Evolutionary conservation across 2,797 vertebrate genomes (phyloP), one percentile per base, ranked within the genome.

Genomic region (Avahi laniger): DNA sequence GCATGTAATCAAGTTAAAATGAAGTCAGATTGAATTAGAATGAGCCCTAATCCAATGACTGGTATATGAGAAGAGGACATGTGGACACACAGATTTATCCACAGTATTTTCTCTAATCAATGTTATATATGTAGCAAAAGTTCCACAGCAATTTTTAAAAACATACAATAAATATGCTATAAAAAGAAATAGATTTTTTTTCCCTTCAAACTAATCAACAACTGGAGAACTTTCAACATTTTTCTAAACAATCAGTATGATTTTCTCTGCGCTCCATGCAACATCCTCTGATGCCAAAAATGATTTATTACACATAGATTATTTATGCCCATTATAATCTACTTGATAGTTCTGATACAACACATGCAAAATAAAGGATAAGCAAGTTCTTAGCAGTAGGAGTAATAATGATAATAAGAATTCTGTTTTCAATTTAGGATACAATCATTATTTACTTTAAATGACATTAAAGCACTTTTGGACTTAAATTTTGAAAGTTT

Each of bases 401-500:
- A 26, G 46, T 38, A 72, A 28, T 82, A 33, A 54, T 30, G 26
- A 84, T 57, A 87, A 84, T 76, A 57, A 41, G 43, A 43, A 43
- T n/a, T n/a, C n/a, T 90, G 22, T 63, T 92, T 95, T 63, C 46
- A 92, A 89, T 52, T 88, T 75, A 61, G 43, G 35, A 78, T 7
- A 92, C 1, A 84, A 65, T 73, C 5, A 41, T 65, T 86, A 89
- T 80, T 96, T 95, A 72, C 54, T 87, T 46, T 43, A 96, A 92
- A 46, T 63, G 46, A 73, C 20, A 94, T 46, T 70, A 26, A 65
- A 43, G 26, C 92, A 85, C 33, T 93, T 92, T 46, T 57, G 22
- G n/a, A 82, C 22, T 80, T 97, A 61, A 90, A 87, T 61, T 92
- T 30, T 82, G 28, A 93, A 96, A 89, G 35, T 7, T 59, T 79